phyloP scores from a whole-genome alignment of 2,888 invertebrate genomes.

The Podabrus alpinus region DNA sequence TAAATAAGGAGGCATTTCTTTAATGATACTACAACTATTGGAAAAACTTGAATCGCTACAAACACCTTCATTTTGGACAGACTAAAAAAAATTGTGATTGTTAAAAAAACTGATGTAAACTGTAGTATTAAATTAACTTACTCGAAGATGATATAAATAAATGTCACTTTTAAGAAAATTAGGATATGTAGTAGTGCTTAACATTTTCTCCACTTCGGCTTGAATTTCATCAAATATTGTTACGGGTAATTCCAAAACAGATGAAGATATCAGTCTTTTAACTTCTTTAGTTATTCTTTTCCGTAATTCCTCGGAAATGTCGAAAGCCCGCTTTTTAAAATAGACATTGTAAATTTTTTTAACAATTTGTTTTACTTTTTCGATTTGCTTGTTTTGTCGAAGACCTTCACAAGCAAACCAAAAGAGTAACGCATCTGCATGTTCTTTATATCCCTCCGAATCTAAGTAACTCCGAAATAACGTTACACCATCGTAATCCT shows the following conservation, averaged over 20 bases:
- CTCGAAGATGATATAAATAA: constrained; percentile 83
- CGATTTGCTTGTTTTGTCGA: constrained; percentile 76
- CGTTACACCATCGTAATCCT: constrained; percentile 88
- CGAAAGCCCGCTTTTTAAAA: constrained; percentile 60
- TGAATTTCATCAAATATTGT: constrained; percentile 80
- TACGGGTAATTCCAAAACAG: constrained; percentile 61
- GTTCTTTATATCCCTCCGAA: constrained; percentile 72
- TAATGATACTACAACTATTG: constrained; percentile 50
- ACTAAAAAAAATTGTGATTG: constrained; percentile 36
- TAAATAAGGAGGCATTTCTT: constrained; percentile 49
- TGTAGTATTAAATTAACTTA: constrained; percentile 48
- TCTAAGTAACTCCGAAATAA: constrained; percentile 83
- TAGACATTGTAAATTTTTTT: constrained; percentile 74
- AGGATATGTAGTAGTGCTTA: constrained; percentile 87
- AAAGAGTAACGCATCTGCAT: constrained; percentile 84
- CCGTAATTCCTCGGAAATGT: constrained; percentile 81
- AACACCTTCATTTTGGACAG: constrained; percentile 48
- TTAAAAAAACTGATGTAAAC: neutral
- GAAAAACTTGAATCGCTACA: constrained; percentile 51
- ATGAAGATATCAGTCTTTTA: constrained; percentile 74
- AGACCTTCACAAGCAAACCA: constrained; percentile 93
- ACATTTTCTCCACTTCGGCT: constrained; percentile 73
- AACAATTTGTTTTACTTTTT: constrained; percentile 74
- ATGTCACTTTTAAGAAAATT: constrained; percentile 91
- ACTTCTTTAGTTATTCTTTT: constrained; percentile 66